Conservation (phyloP, 2,113 vertebrate genomes). For the Callaeas wilsoni region DNA sequence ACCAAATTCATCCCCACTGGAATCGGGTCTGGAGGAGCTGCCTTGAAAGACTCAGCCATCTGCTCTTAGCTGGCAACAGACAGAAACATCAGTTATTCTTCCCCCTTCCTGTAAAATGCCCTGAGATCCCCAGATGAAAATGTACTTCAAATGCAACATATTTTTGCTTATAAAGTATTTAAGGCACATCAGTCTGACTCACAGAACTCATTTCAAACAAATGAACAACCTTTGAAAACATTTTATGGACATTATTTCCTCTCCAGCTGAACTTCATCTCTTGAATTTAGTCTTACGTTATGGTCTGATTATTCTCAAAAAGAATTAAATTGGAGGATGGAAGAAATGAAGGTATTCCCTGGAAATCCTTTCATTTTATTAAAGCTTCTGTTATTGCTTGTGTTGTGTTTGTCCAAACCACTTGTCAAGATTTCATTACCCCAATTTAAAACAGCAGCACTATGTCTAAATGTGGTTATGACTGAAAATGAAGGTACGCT, state of each 20-base stretch:
- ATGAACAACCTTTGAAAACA: conserved; percentile 39
- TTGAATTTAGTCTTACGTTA: conserved; percentile 58
- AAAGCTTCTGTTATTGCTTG: conserved; percentile 55
- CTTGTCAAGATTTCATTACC: conserved; percentile 64
- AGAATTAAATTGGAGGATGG: conserved; percentile 53
- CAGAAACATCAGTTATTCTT: not conserved
- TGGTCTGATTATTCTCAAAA: conserved; percentile 56
- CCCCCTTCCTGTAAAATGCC: not conserved
- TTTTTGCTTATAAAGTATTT: conserved; percentile 43
- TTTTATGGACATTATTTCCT: conserved; percentile 57
- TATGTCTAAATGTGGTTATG: conserved; percentile 40
- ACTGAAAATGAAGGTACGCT: conserved; percentile 36
- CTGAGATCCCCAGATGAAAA: not conserved
- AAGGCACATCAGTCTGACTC: not conserved
- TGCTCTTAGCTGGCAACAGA: not conserved
- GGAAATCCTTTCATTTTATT: conserved; percentile 53
- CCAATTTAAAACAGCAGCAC: conserved; percentile 57
- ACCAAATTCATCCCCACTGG: not conserved
- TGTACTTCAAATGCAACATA: not conserved
- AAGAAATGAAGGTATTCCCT: conserved; percentile 59
- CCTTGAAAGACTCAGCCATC: not conserved
- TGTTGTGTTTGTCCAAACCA: conserved; percentile 60
- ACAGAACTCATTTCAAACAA: conserved; percentile 42
- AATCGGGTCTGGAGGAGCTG: not conserved
- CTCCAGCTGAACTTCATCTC: conserved; percentile 49